Percentiles rank a stretch among this genome's conserved stretches.
These are phyloP conservation scores for Epizoanthus ramosus DNA, from an alignment of 92 coral and sea anemone species.

Conservation along the genomic window DNA sequence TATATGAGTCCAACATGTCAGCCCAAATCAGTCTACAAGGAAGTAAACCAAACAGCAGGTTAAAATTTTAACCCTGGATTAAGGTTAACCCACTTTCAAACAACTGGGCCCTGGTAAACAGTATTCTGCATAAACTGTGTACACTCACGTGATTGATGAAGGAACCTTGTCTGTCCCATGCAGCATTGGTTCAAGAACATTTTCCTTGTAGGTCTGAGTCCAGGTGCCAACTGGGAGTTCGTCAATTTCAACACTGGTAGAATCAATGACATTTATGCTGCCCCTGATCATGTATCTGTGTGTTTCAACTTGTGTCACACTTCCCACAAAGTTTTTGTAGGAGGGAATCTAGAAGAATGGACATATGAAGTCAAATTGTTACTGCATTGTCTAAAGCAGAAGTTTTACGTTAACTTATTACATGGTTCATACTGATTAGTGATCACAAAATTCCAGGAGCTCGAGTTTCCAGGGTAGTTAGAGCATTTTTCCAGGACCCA, in stretches of 20 bases:
- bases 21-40: no score
- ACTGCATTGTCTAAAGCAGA: no score
- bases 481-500: no score
- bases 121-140: no score
- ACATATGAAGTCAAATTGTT: neutral
- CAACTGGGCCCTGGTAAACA: no score
- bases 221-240: slow-evolving; percentile 89
- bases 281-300: slow-evolving; percentile 74
- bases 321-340: slow-evolving; percentile 89
- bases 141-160: slow-evolving; percentile 81
- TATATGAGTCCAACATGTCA: no score
- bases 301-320: slow-evolving; percentile 63
- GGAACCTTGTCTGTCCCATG: slow-evolving; percentile 93
- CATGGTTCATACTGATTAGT: no score
- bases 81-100: no score
- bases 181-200: slow-evolving; percentile 91
- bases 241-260: slow-evolving; percentile 78
- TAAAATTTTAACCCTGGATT: no score
- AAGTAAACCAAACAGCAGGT: no score
- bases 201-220: slow-evolving; percentile 95
- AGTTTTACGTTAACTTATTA: neutral
- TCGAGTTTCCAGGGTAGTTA: no score
- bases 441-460: no score
- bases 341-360: slow-evolving; percentile 67
- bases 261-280: slow-evolving; percentile 74